These are phyloP conservation scores for Umimayanthus kanabou DNA, from an alignment of 92 coral and sea anemone genomes.

Conservation along the genomic window DNA sequence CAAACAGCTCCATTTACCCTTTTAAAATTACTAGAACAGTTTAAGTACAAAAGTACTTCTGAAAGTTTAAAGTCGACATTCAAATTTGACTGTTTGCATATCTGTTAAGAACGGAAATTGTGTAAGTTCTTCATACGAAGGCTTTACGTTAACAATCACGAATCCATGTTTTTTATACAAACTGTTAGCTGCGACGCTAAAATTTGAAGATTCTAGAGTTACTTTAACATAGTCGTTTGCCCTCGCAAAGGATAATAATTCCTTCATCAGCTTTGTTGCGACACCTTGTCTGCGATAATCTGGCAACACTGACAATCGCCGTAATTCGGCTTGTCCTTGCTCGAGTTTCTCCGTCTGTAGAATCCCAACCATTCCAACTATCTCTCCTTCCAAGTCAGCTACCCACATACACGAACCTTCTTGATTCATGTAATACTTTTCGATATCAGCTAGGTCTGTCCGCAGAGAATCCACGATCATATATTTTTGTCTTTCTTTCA, in stretches of 20 bases:
- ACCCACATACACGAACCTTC: constrained; percentile 19
- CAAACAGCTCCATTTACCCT: too few species aligned
- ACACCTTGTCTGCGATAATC: neutral
- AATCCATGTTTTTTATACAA: constrained; percentile 69
- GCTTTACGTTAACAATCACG: constrained; percentile 1
- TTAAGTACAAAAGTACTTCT: too few species aligned
- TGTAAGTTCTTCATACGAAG: neutral
- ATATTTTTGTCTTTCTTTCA: neutral
- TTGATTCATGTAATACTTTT: neutral
- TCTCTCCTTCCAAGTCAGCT: constrained; percentile 3
- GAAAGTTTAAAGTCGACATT: neutral
- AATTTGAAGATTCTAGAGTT: constrained; percentile 9
- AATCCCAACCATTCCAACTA: constrained; percentile 3
- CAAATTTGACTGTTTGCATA: neutral
- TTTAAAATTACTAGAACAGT: too few species aligned
- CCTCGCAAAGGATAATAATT: neutral
- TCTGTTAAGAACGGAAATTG: neutral
- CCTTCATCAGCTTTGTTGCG: neutral
- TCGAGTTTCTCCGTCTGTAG: neutral
- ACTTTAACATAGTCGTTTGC: neutral
- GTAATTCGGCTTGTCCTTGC: neutral
- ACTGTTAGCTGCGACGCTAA: constrained; percentile 41
- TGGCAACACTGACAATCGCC: neutral
- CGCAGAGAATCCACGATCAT: constrained; percentile 28
- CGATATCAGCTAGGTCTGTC: neutral